Percentiles rank a stretch among this genome's conserved stretches.
phyloP scores from a whole-genome alignment of 2,888 invertebrate species.

The Copidosoma aretas region DNA sequence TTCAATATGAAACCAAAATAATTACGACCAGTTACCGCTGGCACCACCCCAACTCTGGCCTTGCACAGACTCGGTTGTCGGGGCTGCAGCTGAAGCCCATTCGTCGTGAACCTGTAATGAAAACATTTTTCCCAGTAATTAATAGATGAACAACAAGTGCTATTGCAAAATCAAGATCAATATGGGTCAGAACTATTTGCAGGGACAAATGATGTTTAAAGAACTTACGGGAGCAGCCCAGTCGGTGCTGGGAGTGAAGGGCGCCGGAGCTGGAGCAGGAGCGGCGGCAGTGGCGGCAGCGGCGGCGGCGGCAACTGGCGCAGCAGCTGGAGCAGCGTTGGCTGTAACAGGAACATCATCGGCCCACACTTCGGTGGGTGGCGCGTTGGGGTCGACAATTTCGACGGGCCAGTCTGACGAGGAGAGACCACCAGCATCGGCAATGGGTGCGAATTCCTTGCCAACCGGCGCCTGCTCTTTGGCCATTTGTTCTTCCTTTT shows the following conservation, averaged over 20 bases:
- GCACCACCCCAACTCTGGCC: conserved; percentile 70
- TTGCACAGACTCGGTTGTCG: conserved; percentile 40
- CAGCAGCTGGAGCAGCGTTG: conserved; percentile 51
- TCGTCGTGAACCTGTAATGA: conserved; percentile 66
- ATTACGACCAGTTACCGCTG: conserved; percentile 63
- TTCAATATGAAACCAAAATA: conserved; percentile 28
- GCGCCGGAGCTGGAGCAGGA: conserved; percentile 54
- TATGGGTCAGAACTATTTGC: neutral
- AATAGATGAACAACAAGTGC: neutral
- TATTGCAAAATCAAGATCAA: no score
- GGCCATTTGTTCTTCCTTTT: conserved; percentile 92
- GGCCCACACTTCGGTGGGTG: conserved; percentile 64
- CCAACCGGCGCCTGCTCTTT: conserved; percentile 74
- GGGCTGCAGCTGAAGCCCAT: conserved; percentile 65
- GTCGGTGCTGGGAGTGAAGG: conserved; percentile 54
- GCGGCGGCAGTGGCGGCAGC: conserved; percentile 55
- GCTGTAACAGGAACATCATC: conserved; percentile 62
- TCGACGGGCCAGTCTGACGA: conserved; percentile 53
- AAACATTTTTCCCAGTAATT: neutral
- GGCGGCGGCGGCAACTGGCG: conserved; percentile 53
- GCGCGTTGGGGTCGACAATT: conserved; percentile 60
- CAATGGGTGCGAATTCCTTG: conserved; percentile 63
- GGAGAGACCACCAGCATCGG: conserved; percentile 40
- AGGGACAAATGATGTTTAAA: neutral
- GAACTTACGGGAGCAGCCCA: conserved; percentile 58